Base-by-base conservation (phyloP, 2,113 vertebrate species). In the Sander lucioperca region DNA sequence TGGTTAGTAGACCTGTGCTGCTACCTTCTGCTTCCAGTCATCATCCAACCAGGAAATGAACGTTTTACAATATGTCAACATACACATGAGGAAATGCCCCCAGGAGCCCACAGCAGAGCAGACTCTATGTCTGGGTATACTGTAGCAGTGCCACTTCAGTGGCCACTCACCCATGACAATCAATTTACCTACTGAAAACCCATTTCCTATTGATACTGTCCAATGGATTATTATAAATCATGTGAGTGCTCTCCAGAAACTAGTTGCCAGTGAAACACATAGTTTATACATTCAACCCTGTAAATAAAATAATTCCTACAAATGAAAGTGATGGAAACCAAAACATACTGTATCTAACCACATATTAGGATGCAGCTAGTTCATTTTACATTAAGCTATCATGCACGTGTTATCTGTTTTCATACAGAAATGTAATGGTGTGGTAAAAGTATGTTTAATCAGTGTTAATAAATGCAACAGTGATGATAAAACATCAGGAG, bases 11-110 rank as follows among this genome's bases (percentile, higher is more conserved):
- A 72, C 25, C 36, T 43, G 59, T 25, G 3, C 27, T 47, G 61
- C 77, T 84, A 48, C 62, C 14, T 64, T 58, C 45, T 82, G 63
- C 68, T 56, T 1, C 25, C 14, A 50, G 61, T 70, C 64, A 62
- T 58, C 67, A 47, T 77, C 56, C 43, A 70, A n/a, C 21, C 68
- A 92, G 90, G 89, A 91, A 88, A 93, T 92, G 16, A 91, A 77
- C 63, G 23, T 79, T 85, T 82, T 72, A 79, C 23, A 56, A 12
- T 80, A 23, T 78, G 89, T 91, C 77, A 90, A 88, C 85, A 90
- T 13, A 18, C 18, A 18, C 18, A 66, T 19, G 36, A 58, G 51
- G 56, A 9, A 76, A 86, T 33, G 1, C n/a, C 21, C 21, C 33
- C 36, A 13, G 65, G 27, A 77, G 53, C 54, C 56, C 62, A 36